A percentile compares a stretch with the other conserved stretches of the same genome.
Conservation (phyloP, 1,140 invertebrate species). For the Leptestheria dahalacensis region DNA sequence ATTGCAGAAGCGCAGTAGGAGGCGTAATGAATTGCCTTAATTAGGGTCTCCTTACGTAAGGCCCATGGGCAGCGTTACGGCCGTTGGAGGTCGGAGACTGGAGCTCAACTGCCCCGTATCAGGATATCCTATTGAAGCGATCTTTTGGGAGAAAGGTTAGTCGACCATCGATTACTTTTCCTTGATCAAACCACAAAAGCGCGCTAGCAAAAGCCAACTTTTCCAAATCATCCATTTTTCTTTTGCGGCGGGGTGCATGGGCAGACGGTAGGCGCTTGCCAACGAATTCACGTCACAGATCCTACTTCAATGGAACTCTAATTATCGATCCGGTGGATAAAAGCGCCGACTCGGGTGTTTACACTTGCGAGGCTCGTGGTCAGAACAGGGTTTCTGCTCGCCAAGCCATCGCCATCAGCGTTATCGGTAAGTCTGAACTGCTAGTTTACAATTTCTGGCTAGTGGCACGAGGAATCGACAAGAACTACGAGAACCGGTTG, state of each 20-base stretch:
- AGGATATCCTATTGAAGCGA: slow-evolving; percentile 75
- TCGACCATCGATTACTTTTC: neutral
- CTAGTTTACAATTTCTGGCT: neutral
- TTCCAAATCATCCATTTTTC: slow-evolving; percentile 5
- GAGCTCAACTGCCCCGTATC: slow-evolving; percentile 82
- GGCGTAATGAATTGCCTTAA: slow-evolving; percentile 10
- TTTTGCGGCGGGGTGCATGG: slow-evolving; percentile 8
- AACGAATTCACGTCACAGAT: slow-evolving; percentile 63
- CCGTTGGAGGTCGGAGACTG: slow-evolving; percentile 68
- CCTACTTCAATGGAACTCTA: slow-evolving; percentile 56
- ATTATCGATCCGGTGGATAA: slow-evolving; percentile 62
- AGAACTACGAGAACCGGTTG: too few relatives aligned
- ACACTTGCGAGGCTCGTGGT: slow-evolving; percentile 77
- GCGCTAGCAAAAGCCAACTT: neutral
- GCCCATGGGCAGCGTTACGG: slow-evolving; percentile 78
- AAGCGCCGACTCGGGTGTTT: slow-evolving; percentile 56
- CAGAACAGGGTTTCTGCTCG: slow-evolving; percentile 42
- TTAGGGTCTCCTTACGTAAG: slow-evolving; percentile 71
- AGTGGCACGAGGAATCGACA: neutral
- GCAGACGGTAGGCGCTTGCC: slow-evolving; percentile 52
- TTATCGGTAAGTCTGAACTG: slow-evolving; percentile 28
- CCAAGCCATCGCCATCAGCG: slow-evolving; percentile 25
- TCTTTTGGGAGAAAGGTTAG: slow-evolving; percentile 76
- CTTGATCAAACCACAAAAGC: neutral
- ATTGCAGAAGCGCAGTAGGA: neutral